A percentile compares a stretch with the other conserved stretches of the same genome.
Evolutionary conservation across 2,797 vertebrate species (phyloP).

Genomic region (Luscinia megarhynchos): DNA sequence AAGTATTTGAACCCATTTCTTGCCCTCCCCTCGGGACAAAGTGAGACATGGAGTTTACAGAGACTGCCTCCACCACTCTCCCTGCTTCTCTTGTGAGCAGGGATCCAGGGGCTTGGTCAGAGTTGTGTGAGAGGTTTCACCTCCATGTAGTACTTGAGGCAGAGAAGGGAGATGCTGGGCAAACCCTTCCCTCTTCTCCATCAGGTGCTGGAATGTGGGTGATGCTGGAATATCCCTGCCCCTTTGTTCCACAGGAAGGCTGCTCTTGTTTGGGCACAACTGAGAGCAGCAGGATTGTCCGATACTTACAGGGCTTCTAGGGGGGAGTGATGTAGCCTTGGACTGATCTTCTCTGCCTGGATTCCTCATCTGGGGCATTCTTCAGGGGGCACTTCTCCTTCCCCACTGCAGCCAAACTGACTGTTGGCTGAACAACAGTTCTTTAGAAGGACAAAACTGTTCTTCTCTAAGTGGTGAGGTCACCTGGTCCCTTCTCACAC

Average conservation of each 20-base stretch:
- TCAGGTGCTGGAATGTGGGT: rapidly evolving
- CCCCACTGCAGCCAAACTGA: background rate
- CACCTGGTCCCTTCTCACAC: background rate
- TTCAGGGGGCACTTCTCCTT: background rate
- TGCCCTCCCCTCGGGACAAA: background rate
- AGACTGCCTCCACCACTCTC: background rate
- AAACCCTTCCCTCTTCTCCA: background rate
- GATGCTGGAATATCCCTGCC: background rate
- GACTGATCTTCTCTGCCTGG: background rate
- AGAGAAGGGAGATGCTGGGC: background rate
- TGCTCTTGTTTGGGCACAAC: background rate
- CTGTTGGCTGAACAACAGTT: background rate
- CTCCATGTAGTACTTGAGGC: background rate
- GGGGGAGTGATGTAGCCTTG: background rate
- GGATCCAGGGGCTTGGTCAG: background rate
- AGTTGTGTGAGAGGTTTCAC: background rate
- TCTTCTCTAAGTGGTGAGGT: background rate
- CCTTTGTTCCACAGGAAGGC: background rate
- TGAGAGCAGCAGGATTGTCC: background rate
- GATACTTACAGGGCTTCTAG: background rate
- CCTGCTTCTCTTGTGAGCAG: background rate
- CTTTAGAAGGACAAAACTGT: background rate
- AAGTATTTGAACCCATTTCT: background rate
- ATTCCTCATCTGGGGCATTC: background rate
- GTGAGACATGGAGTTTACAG: background rate